phyloP scores from a whole-genome alignment of 2,797 vertebrate genomes.

The Arctocebus calabarensis region DNA sequence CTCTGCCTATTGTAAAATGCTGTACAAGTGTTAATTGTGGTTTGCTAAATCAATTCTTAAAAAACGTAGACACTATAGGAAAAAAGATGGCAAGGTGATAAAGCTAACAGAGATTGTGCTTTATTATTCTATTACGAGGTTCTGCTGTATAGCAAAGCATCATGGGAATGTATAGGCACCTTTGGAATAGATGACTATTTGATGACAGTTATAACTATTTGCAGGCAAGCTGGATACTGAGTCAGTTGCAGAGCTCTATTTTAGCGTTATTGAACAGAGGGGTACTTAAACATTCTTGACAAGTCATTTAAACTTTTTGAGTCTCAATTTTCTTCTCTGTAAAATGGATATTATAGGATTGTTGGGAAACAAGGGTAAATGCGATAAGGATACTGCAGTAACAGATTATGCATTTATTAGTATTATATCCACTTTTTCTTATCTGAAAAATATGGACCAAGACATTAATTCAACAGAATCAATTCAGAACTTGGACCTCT shows the following conservation, averaged over 20 bases:
- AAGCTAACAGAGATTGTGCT: not conserved
- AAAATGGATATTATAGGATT: not conserved
- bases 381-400: not conserved
- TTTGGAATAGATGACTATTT: not conserved
- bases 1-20: not conserved
- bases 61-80: not conserved
- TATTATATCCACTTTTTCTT: not conserved
- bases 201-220: not conserved
- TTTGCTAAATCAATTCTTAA: slow-evolving; percentile 36
- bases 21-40: not conserved
- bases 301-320: not conserved
- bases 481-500: not conserved
- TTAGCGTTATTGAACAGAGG: not conserved
- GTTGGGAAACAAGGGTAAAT: not conserved
- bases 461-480: not conserved
- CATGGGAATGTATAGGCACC: not conserved
- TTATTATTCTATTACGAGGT: not conserved
- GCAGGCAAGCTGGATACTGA: not conserved
- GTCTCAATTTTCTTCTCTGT: slow-evolving; percentile 1
- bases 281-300: not conserved
- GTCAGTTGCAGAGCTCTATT: not conserved
- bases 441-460: slow-evolving; percentile 10
- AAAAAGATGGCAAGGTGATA: not conserved
- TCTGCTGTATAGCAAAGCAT: not conserved
- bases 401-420: not conserved